These are phyloP conservation scores for Allacma fusca DNA, from an alignment of 2,888 invertebrate species.

Conservation along the genomic window DNA sequence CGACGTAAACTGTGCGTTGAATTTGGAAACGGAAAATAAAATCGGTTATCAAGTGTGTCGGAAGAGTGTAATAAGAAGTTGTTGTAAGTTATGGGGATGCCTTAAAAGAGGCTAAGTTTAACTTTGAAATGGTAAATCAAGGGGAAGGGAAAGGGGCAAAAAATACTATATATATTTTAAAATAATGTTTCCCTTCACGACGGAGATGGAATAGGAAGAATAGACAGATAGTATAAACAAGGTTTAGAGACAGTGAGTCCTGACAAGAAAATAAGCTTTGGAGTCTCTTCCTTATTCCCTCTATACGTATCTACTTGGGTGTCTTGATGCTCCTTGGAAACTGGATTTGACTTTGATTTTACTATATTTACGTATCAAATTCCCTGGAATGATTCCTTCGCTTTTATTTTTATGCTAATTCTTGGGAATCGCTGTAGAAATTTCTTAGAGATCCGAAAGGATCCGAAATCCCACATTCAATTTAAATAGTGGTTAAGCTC, in stretches of 20 bases:
- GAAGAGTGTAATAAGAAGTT: no score
- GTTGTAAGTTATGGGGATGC: no score
- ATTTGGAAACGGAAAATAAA: neutral
- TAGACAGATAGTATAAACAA: constrained; percentile 1
- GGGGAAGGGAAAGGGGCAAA: neutral
- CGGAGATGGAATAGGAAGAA: neutral
- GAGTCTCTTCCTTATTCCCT: neutral
- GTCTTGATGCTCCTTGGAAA: neutral
- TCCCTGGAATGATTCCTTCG: constrained; percentile 18
- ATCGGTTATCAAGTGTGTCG: no score
- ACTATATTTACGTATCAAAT: neutral
- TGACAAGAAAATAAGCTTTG: constrained; percentile 8
- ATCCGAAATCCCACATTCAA: constrained; percentile 19
- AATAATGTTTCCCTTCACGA: neutral
- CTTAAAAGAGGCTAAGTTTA: no score
- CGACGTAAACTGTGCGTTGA: neutral
- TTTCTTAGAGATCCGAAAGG: neutral
- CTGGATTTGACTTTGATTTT: constrained; percentile 21
- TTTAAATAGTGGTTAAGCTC: constrained; percentile 18
- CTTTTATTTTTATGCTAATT: constrained; percentile 26
- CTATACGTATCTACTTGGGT: neutral
- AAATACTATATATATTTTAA: neutral
- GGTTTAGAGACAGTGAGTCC: constrained; percentile 1
- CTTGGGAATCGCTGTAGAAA: neutral
- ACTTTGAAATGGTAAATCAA: no score